Percentiles rank a stretch among this genome's conserved stretches.
phyloP scores from a whole-genome alignment of 2,888 invertebrate species.

The Lepas anatifera region DNA sequence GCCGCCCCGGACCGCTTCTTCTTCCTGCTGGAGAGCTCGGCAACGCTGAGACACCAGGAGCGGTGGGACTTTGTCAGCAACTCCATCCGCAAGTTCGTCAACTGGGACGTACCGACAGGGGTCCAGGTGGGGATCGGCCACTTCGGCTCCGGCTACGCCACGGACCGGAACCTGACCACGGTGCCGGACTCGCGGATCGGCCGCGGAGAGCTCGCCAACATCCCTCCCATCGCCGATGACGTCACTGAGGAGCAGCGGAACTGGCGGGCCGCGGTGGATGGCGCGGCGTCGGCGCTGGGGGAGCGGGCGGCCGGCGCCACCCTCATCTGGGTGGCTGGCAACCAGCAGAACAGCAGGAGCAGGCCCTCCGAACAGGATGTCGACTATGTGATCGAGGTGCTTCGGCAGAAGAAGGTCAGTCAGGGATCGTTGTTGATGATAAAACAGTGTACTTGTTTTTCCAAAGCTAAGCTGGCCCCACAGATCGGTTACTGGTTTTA shows the following conservation, averaged over 20 bases:
- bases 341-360: not conserved
- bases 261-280: not conserved
- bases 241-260: not conserved
- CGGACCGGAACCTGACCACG: slow-evolving; percentile 20
- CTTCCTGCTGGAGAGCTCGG: not conserved
- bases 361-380: not conserved
- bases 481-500: no score
- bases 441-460: no score
- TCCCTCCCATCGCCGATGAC: not conserved
- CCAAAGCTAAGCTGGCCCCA: no score
- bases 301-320: not conserved
- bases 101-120: slow-evolving; percentile 40
- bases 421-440: no score
- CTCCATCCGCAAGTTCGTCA: slow-evolving; percentile 46
- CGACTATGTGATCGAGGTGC: not conserved
- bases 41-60: slow-evolving; percentile 32
- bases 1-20: not conserved
- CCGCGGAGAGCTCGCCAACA: not conserved
- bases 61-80: slow-evolving; percentile 46
- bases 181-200: slow-evolving; percentile 17
- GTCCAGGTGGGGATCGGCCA: slow-evolving; percentile 31
- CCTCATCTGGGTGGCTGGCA: not conserved
- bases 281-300: not conserved
- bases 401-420: no score
- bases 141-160: slow-evolving; percentile 19